A percentile compares a stretch with the other conserved stretches of the same genome.
Conservation (phyloP, 2,113 vertebrate genomes). For the Pelobates fuscus region DNA sequence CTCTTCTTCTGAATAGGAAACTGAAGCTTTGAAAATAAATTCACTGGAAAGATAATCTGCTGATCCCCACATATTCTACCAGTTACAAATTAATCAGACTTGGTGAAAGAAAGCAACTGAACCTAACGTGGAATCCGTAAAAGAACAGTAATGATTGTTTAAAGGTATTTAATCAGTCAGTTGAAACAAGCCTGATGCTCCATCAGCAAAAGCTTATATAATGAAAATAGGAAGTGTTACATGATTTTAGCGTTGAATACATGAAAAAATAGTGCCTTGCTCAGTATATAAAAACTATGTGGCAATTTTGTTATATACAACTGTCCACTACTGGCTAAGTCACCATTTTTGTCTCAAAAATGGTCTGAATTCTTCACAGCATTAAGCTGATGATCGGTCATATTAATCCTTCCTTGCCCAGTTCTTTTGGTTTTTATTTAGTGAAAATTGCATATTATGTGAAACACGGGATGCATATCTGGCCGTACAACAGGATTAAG, state of each 20-base stretch:
- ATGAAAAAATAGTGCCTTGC: too few species aligned
- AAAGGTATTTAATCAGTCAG: constrained; percentile 31
- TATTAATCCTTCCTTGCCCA: too few species aligned
- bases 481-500: too few species aligned
- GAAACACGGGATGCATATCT: too few species aligned
- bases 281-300: too few species aligned
- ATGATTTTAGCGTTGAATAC: constrained; percentile 10
- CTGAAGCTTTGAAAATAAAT: constrained; percentile 21
- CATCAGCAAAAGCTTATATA: not conserved
- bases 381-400: too few species aligned
- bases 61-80: constrained; percentile 43
- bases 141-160: not conserved
- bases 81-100: constrained; percentile 40
- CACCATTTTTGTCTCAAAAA: too few species aligned
- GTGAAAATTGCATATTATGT: too few species aligned
- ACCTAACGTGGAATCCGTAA: constrained; percentile 23
- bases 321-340: too few species aligned
- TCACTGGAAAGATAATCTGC: constrained; percentile 25
- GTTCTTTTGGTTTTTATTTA: too few species aligned
- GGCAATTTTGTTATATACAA: too few species aligned
- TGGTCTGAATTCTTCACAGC: too few species aligned
- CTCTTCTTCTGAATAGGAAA: constrained; percentile 40
- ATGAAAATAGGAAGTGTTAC: constrained; percentile 1
- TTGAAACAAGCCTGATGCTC: not conserved
- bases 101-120: constrained; percentile 18